Percentiles rank a stretch among this genome's conserved stretches.
These are phyloP conservation scores for Minunthozetes semirufus DNA, from an alignment of 2,888 invertebrate genomes.

Conservation along the genomic window DNA sequence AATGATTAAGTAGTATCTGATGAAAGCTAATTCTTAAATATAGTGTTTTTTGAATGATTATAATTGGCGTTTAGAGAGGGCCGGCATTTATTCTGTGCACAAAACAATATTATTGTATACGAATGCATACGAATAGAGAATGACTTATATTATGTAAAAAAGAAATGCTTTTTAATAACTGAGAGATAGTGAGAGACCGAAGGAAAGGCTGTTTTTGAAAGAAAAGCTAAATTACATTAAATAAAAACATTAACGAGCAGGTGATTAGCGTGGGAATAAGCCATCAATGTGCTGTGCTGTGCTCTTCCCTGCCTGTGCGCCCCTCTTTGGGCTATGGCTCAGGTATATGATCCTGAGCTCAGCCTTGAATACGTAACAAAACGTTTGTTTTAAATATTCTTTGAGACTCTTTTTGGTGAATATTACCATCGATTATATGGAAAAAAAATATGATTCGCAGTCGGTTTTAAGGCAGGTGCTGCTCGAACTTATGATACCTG, in stretches of 20 bases:
- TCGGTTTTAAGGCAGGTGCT: too few relatives aligned
- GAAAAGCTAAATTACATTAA: conserved; percentile 21
- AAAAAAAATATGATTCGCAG: too few relatives aligned
- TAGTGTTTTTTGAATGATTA: background rate
- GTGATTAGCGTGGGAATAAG: conserved; percentile 31
- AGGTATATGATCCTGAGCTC: background rate
- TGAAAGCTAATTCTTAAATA: conserved; percentile 15
- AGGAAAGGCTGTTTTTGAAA: background rate
- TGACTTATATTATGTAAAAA: conserved; percentile 21
- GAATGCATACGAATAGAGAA: background rate
- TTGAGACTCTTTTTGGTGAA: too few relatives aligned
- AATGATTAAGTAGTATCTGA: conserved; percentile 13
- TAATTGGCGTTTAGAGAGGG: background rate
- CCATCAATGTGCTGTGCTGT: background rate
- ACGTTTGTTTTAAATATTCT: background rate
- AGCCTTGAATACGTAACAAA: background rate
- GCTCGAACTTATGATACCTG: too few relatives aligned
- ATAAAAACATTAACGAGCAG: conserved; percentile 31
- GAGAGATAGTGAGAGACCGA: background rate
- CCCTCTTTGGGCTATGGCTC: background rate
- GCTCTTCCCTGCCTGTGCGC: background rate
- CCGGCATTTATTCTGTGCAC: background rate
- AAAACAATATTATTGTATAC: too few relatives aligned
- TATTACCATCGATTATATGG: too few relatives aligned
- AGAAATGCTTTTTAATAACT: background rate